Evolutionary conservation across 2,113 vertebrate genomes (phyloP), one percentile per base, ranked within the genome.

Genomic region (Calonectris borealis): DNA sequence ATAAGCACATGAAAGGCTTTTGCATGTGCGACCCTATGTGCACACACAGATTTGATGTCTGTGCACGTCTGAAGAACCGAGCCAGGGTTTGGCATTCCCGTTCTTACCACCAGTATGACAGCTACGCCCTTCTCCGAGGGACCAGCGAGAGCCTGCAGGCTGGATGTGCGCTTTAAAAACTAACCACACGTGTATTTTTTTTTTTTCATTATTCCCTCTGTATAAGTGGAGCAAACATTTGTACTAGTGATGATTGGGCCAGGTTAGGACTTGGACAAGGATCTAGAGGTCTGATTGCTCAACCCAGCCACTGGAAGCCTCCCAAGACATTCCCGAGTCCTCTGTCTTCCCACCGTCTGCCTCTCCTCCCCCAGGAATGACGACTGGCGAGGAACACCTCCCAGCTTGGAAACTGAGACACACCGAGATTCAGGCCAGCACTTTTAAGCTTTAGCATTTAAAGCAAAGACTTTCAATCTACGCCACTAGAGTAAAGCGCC

Each of bases 331-430:
- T 95, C 92, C 72, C 64, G 1, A 90, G 85, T 32, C 25, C 66
- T 91, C 88, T 22, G 88, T 87, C 94, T 97, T 96, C 96, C 95
- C 95, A 95, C 83, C 31, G 77, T 93, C 92, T 91, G 95, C 94
- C 75, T 92, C 91, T 94, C 92, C 90, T 94, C 80, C 83, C 57
- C 80, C 73, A 85, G 86, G 94, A 96, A 95, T 77, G 91, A 94
- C 1, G 25, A 76, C 61, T 82, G 91, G 80, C 8, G 0, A 79
- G 91, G 84, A 95, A 77, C 84, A 54, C 86, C 84, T 94, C 89
- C 86, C 91, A 65, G 66, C 66, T 13, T 72, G 66, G 79, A 62
- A 88, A 86, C 38, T 1, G 76, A 96, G 88, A 65, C 80, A n/a
- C 1, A 3, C 77, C 52, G 44, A 46, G 62, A 55, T 60, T 51